Conservation (phyloP, 2,888 invertebrate genomes). For the Drosophila prolongata region DNA sequence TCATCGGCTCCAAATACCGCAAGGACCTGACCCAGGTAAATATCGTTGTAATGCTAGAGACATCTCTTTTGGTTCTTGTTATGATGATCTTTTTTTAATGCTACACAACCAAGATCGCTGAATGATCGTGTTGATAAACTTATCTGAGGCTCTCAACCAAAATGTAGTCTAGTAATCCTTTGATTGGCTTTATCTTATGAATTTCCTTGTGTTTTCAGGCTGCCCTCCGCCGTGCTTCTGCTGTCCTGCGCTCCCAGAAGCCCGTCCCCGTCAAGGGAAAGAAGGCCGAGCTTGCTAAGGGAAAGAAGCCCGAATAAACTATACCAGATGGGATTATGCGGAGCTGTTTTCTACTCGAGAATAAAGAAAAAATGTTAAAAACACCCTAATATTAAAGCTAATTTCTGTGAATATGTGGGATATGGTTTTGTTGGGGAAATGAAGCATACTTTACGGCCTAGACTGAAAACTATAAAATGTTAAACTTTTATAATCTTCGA, state of each 20-base stretch:
- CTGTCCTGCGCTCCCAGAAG: slow-evolving; percentile 96
- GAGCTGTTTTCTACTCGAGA: slow-evolving; percentile 71
- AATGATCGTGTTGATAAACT: slow-evolving; percentile 80
- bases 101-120: slow-evolving; percentile 85
- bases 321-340: slow-evolving; percentile 49
- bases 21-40: slow-evolving; percentile 90
- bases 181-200: slow-evolving; percentile 8
- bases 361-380: slow-evolving; percentile 65
- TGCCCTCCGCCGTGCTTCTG: slow-evolving; percentile 96
- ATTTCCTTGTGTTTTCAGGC: slow-evolving; percentile 85
- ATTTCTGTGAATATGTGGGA: not conserved
- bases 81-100: slow-evolving; percentile 64
- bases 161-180: slow-evolving; percentile 20
- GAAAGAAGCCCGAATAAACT: slow-evolving; percentile 92
- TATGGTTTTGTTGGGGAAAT: not conserved
- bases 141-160: slow-evolving; percentile 59
- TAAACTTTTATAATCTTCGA: not conserved
- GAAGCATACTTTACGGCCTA: not conserved
- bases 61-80: not conserved
- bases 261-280: slow-evolving; percentile 92
- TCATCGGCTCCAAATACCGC: slow-evolving; percentile 93
- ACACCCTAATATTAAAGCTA: slow-evolving; percentile 17
- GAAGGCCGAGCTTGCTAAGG: slow-evolving; percentile 87
- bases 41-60: not conserved
- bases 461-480: not conserved